phyloP scores from a whole-genome alignment of 2,797 vertebrate genomes.

The Esox lucius region DNA sequence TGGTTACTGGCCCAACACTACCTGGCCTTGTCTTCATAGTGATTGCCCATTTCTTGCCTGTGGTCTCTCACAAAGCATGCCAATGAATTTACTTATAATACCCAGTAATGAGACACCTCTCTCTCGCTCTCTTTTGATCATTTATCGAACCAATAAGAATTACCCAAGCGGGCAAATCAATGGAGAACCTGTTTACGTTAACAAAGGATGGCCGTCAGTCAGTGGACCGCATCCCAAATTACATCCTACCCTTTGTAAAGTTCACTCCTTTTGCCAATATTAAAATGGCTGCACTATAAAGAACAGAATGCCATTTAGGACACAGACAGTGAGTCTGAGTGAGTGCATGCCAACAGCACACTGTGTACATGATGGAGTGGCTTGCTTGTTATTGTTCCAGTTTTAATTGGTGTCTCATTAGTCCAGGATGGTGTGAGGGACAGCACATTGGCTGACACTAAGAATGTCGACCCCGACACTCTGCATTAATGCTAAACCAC shows the following conservation, averaged over 20 bases:
- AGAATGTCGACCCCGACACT: slow-evolving; percentile 39
- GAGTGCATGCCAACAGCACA: slow-evolving; percentile 13
- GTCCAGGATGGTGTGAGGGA: slow-evolving; percentile 47
- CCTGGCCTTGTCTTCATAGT: not conserved
- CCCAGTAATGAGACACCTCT: no score
- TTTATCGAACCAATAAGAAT: not conserved
- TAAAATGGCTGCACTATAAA: not conserved
- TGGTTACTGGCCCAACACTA: no score
- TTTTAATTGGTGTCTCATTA: slow-evolving; percentile 58
- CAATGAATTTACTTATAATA: not conserved
- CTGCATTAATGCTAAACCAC: slow-evolving; percentile 51
- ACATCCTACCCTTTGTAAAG: not conserved
- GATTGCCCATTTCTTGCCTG: not conserved
- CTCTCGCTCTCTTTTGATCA: not conserved
- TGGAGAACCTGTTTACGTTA: slow-evolving; percentile 21
- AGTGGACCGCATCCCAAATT: not conserved
- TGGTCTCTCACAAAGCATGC: not conserved
- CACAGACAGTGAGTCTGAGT: slow-evolving; percentile 6
- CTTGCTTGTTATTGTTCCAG: slow-evolving; percentile 47
- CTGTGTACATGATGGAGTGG: slow-evolving; percentile 14
- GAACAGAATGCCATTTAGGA: not conserved
- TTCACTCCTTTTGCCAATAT: not conserved
- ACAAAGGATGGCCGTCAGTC: slow-evolving; percentile 9
- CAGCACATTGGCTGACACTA: slow-evolving; percentile 25
- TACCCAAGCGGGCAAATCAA: not conserved